Evolutionary conservation across 2,797 vertebrate species (phyloP).

Genomic region (Urosaurus nigricauda): DNA sequence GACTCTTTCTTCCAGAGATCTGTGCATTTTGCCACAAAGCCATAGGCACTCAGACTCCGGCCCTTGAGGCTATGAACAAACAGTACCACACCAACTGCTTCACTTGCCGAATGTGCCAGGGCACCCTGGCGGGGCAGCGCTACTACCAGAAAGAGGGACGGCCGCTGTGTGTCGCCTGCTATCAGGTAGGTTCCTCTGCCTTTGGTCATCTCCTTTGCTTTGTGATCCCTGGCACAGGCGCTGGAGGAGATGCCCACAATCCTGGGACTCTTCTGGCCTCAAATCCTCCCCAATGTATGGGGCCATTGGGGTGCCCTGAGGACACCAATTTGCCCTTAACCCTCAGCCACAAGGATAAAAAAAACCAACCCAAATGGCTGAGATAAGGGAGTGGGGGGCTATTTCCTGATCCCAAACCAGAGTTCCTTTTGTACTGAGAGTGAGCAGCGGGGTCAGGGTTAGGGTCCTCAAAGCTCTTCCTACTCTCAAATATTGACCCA

Average conservation of each 20-base stretch:
- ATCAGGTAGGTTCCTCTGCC: slow-evolving; percentile 82
- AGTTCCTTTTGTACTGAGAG: no score
- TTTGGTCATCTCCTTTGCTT: accelerated
- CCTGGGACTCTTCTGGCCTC: neutral
- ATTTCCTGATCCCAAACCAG: no score
- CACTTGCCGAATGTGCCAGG: slow-evolving; percentile 88
- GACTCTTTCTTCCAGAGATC: slow-evolving; percentile 79
- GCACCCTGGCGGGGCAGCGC: slow-evolving; percentile 86
- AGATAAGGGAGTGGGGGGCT: no score
- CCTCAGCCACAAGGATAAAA: no score
- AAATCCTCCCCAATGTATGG: neutral
- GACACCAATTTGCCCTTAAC: no score
- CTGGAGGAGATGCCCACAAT: neutral
- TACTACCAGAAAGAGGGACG: slow-evolving; percentile 93
- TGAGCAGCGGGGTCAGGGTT: no score
- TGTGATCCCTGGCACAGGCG: neutral
- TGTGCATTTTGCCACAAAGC: slow-evolving; percentile 95
- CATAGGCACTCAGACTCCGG: slow-evolving; percentile 78
- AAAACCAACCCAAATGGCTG: no score
- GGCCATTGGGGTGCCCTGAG: no score
- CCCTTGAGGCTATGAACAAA: slow-evolving; percentile 89
- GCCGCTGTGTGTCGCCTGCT: slow-evolving; percentile 89
- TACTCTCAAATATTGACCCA: no score
- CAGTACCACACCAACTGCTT: slow-evolving; percentile 92
- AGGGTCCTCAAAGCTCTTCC: no score